A percentile compares a stretch with the other conserved stretches of the same genome.
These are phyloP conservation scores for Cossypha dichroa DNA, from an alignment of 2,797 vertebrate genomes.

Conservation along the genomic window DNA sequence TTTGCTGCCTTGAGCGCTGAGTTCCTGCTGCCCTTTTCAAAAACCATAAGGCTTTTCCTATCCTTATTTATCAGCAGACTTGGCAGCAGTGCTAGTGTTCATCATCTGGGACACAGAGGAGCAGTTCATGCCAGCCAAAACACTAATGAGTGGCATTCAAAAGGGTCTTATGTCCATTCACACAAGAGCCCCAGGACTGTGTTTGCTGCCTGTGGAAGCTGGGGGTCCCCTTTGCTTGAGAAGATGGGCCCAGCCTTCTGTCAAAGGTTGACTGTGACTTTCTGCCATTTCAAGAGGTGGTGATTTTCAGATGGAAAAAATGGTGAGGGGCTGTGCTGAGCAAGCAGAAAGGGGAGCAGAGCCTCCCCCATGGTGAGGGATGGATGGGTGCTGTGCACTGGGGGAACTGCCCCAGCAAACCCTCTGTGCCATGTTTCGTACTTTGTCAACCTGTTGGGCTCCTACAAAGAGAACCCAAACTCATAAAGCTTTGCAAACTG, in stretches of 20 bases:
- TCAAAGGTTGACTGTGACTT: not conserved
- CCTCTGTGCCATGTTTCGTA: not conserved
- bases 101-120: not conserved
- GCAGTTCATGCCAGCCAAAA: not conserved
- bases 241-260: not conserved
- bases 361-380: rapidly evolving
- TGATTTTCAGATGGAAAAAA: not conserved
- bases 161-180: not conserved
- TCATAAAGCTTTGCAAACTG: rapidly evolving
- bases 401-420: not conserved
- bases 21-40: not conserved
- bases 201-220: not conserved
- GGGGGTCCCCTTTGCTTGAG: not conserved
- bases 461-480: not conserved
- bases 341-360: not conserved
- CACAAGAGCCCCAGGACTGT: not conserved
- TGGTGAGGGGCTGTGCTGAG: not conserved
- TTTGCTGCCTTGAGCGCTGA: not conserved
- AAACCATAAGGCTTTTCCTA: not conserved
- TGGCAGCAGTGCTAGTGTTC: not conserved
- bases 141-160: not conserved
- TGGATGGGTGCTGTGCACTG: not conserved
- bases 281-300: not conserved
- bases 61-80: not conserved
- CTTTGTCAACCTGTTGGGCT: not conserved